Conservation (phyloP, 2,888 invertebrate genomes). For the Scaptomyza caliginosa region DNA sequence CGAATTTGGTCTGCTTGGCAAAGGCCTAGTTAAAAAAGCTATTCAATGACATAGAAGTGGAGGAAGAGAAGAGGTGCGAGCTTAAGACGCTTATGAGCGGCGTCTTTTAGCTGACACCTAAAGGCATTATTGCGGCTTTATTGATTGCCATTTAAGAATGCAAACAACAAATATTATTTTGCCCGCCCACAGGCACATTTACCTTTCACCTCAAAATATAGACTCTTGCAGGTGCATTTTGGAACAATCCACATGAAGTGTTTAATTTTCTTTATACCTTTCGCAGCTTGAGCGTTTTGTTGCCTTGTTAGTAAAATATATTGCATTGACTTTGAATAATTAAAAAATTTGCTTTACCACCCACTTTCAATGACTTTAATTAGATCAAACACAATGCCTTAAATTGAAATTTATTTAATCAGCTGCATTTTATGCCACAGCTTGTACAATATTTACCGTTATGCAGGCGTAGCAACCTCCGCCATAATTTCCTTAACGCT, state of each 20-base stretch:
- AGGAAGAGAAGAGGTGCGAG: slow-evolving; percentile 17
- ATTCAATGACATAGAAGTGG: neutral
- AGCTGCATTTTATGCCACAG: too few species aligned
- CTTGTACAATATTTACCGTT: neutral
- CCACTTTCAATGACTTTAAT: neutral
- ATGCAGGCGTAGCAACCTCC: neutral
- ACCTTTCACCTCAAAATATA: neutral
- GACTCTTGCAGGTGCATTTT: too few species aligned
- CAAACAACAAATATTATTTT: neutral
- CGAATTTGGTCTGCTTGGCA: neutral
- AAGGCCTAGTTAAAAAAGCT: neutral
- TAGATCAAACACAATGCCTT: neutral
- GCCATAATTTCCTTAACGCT: slow-evolving; percentile 10
- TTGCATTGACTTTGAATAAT: too few species aligned
- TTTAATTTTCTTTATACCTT: too few species aligned
- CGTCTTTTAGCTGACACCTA: slow-evolving; percentile 43
- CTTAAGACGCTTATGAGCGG: slow-evolving; percentile 45
- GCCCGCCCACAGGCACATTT: neutral
- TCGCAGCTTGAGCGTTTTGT: too few species aligned
- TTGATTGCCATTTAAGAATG: slow-evolving; percentile 54
- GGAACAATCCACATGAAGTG: too few species aligned
- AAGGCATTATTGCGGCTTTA: slow-evolving; percentile 66
- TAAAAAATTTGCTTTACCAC: too few species aligned
- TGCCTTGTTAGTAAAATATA: too few species aligned
- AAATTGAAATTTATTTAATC: neutral